phyloP scores from a whole-genome alignment of 2,113 vertebrate species.

The Vulpes lagopus region DNA sequence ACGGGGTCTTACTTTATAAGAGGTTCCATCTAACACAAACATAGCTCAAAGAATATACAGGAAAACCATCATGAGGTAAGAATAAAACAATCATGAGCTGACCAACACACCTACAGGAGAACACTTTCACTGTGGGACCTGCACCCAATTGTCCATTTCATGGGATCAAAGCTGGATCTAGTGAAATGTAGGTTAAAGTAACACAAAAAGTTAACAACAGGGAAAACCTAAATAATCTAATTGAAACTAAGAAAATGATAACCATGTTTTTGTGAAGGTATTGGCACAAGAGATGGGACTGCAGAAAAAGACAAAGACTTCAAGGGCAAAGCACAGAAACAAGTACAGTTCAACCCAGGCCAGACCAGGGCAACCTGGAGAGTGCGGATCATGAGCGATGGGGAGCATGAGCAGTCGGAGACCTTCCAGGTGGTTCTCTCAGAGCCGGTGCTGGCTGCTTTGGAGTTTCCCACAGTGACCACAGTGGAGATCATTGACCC shows the following conservation, averaged over 20 bases:
- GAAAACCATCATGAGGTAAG: background rate
- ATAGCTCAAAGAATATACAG: background rate
- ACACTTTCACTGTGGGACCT: too few relatives aligned
- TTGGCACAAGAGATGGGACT: constrained; percentile 92
- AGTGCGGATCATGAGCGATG: constrained; percentile 91
- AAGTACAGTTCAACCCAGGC: constrained; percentile 97
- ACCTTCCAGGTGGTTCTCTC: constrained; percentile 94
- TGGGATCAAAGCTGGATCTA: background rate
- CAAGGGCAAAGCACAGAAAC: constrained; percentile 94
- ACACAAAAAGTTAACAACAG: background rate
- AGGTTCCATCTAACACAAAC: background rate
- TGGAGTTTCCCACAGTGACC: constrained; percentile 91
- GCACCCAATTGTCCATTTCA: background rate
- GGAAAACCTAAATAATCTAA: background rate
- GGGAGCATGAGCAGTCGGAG: constrained; percentile 92
- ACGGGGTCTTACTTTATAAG: background rate
- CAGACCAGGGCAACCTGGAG: constrained; percentile 93
- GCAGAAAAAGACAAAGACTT: constrained; percentile 95
- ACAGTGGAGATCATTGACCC: constrained; percentile 95
- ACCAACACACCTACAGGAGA: background rate
- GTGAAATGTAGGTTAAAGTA: background rate
- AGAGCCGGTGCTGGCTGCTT: constrained; percentile 94
- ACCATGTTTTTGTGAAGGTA: constrained; percentile 87
- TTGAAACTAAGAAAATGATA: background rate
- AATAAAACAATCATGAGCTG: background rate